Conservation (phyloP, 2,888 invertebrate genomes). For the Melanotus villosus region DNA sequence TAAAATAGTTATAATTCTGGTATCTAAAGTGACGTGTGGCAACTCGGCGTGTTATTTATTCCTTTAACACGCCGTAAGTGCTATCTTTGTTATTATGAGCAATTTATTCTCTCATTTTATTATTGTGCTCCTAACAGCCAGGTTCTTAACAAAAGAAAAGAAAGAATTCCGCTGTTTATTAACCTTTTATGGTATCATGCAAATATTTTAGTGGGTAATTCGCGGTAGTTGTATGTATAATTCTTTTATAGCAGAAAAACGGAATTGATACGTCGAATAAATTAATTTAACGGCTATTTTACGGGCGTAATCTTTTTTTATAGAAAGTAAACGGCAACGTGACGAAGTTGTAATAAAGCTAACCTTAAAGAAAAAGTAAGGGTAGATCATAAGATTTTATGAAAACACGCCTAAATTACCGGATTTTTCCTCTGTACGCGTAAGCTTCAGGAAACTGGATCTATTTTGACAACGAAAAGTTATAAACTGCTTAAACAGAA, state of each 20-base stretch:
- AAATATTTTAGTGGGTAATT: neutral
- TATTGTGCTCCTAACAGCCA: neutral
- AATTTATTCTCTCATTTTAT: constrained; percentile 1
- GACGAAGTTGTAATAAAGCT: no score
- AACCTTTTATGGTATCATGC: constrained; percentile 1
- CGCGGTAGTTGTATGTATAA: neutral
- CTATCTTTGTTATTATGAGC: constrained; percentile 4
- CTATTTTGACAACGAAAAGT: no score
- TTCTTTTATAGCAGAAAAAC: neutral
- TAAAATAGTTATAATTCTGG: neutral
- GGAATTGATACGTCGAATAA: no score
- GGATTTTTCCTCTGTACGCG: no score
- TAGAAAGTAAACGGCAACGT: no score
- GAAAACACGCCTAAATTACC: no score
- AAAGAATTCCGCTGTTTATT: neutral
- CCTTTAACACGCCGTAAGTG: neutral
- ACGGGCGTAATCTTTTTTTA: no score
- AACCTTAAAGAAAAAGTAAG: no score
- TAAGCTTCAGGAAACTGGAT: no score
- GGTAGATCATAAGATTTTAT: no score
- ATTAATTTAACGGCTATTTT: no score
- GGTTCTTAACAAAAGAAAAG: constrained; percentile 1
- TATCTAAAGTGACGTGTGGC: constrained; percentile 3
- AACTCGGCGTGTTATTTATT: neutral
- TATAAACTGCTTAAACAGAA: neutral